Evolutionary conservation across 2,113 vertebrate genomes (phyloP).

Genomic region (Pica pica): DNA sequence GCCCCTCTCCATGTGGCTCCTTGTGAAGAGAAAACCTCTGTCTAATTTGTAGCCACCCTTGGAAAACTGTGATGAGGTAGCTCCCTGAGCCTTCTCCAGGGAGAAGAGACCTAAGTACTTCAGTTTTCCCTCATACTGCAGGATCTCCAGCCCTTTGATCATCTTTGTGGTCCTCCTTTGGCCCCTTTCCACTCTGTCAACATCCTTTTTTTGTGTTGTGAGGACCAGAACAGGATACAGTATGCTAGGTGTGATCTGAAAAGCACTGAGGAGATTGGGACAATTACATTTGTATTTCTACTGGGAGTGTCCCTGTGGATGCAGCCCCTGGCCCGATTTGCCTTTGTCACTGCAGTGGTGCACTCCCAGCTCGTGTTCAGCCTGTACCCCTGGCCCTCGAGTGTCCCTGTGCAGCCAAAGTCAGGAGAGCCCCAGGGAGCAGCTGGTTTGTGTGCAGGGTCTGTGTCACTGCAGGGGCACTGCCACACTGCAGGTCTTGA

Average conservation of each 20-base stretch:
- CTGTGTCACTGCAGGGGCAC: neutral
- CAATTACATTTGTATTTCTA: neutral
- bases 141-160: neutral
- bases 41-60: neutral
- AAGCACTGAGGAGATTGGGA: neutral
- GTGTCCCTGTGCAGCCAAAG: neutral
- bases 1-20: neutral
- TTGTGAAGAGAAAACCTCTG: neutral
- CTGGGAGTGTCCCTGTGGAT: neutral
- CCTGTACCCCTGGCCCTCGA: neutral
- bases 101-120: neutral
- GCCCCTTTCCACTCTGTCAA: neutral
- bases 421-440: neutral
- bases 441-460: neutral
- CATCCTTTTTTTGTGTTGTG: neutral
- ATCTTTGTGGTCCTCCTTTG: neutral
- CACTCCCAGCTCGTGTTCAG: fast-evolving
- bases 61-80: neutral
- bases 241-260: neutral
- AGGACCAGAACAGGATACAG: neutral
- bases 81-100: neutral
- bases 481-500: neutral
- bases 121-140: neutral
- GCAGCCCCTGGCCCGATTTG: neutral
- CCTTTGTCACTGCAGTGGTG: neutral